Conservation (phyloP, 1,140 invertebrate species). For the Polypedilum vanderplanki region DNA sequence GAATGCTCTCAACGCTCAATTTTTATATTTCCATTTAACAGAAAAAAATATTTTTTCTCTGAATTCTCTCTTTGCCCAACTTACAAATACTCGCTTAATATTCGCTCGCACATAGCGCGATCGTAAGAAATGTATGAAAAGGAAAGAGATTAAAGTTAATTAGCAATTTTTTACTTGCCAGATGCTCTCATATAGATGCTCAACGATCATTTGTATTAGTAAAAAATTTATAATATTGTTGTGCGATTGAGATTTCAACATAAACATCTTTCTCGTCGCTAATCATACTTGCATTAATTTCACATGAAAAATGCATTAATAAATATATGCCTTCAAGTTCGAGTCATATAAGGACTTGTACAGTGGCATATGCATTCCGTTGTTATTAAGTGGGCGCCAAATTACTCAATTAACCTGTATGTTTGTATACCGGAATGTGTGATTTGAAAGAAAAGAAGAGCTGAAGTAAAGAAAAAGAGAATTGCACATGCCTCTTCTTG, state of each 20-base stretch:
- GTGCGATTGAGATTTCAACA: conserved; percentile 1
- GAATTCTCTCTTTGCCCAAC: background rate
- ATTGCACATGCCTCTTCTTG: too few relatives aligned
- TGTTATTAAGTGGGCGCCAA: conserved; percentile 2
- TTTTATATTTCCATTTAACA: conserved; percentile 20
- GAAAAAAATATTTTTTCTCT: background rate
- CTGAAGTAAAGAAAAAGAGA: too few relatives aligned
- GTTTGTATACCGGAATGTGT: background rate
- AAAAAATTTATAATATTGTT: background rate
- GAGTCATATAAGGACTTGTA: background rate
- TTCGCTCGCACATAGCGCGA: background rate
- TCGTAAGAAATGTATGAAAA: background rate
- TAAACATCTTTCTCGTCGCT: background rate
- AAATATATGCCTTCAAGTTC: background rate
- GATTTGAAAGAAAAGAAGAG: too few relatives aligned
- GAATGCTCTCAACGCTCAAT: background rate
- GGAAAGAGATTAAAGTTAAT: conserved; percentile 6
- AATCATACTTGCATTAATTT: background rate
- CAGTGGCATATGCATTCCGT: background rate
- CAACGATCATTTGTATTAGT: background rate
- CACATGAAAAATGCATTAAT: background rate
- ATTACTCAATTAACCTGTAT: background rate
- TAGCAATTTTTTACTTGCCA: conserved; percentile 17
- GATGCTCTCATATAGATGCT: background rate
- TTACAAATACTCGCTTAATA: background rate